A percentile compares a stretch with the other conserved stretches of the same genome.
Conservation (phyloP, 1,140 invertebrate genomes). For the Scaptomyza hsui region DNA sequence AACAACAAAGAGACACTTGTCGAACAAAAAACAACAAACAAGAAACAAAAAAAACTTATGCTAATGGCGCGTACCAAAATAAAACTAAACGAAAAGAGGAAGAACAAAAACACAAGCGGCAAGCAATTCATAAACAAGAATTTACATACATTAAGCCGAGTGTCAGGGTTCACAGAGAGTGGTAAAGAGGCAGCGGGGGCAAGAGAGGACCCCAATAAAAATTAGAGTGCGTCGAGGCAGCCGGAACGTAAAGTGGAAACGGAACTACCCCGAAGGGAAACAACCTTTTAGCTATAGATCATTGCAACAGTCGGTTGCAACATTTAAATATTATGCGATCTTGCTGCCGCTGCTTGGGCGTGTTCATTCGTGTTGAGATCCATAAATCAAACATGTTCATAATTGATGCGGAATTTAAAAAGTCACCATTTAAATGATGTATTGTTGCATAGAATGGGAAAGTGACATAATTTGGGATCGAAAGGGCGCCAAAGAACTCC, state of each 20-base stretch:
- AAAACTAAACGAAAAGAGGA: constrained; percentile 49
- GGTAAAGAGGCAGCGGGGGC: background rate
- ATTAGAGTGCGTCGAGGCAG: constrained; percentile 72
- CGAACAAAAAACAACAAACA: constrained; percentile 33
- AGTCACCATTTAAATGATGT: constrained; percentile 49
- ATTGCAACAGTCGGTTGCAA: constrained; percentile 27
- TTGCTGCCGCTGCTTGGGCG: constrained; percentile 6
- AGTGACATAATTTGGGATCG: constrained; percentile 33
- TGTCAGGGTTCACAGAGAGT: constrained; percentile 25
- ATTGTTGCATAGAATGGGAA: constrained; percentile 23
- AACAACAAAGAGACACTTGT: constrained; percentile 56
- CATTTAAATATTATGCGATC: constrained; percentile 5
- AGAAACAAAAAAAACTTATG: constrained; percentile 66
- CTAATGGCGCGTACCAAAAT: constrained; percentile 78
- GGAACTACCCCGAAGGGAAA: constrained; percentile 38
- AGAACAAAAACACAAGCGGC: constrained; percentile 37
- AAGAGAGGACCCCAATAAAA: constrained; percentile 55
- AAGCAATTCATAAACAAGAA: constrained; percentile 78
- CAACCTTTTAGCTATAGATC: constrained; percentile 64
- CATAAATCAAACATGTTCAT: constrained; percentile 62
- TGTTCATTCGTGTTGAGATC: constrained; percentile 46
- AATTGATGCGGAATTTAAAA: constrained; percentile 48
- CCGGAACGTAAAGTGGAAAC: constrained; percentile 36
- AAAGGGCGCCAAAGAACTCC: background rate
- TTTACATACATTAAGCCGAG: constrained; percentile 56